Evolutionary conservation across 1,140 invertebrate species (phyloP).

Genomic region (Trachymyrmex septentrionalis): DNA sequence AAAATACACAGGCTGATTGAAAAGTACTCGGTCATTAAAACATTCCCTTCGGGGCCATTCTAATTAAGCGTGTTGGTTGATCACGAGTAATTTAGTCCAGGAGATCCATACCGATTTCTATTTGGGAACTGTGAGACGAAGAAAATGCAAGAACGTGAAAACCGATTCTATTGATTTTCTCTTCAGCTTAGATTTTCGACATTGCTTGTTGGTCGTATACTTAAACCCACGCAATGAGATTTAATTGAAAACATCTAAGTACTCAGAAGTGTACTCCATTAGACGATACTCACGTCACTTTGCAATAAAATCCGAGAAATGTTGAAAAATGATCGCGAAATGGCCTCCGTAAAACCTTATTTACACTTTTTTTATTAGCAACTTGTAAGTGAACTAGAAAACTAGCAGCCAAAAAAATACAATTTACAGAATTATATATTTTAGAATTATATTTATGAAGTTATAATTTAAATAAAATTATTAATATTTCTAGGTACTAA

Average conservation of each 20-base stretch:
- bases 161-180: constrained; percentile 1
- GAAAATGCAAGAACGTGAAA: neutral
- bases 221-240: constrained; percentile 1
- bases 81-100: constrained; percentile 2
- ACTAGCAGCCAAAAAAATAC: too few species aligned
- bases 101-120: neutral
- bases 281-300: neutral
- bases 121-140: neutral
- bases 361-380: too few species aligned
- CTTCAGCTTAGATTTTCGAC: constrained; percentile 6
- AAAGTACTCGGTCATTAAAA: constrained; percentile 26
- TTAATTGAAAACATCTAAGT: constrained; percentile 13
- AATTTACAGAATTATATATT: too few species aligned
- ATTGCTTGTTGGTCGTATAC: neutral
- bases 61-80: constrained; percentile 34
- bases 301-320: neutral
- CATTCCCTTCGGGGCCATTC: neutral
- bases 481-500: too few species aligned
- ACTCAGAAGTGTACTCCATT: neutral
- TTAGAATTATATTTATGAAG: too few species aligned
- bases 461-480: too few species aligned
- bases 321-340: constrained; percentile 15
- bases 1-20: constrained; percentile 34
- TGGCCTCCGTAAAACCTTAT: neutral
- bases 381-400: too few species aligned